Percentiles rank a stretch among this genome's conserved stretches.
phyloP scores from a whole-genome alignment of 2,113 vertebrate species.

The Monarcha castaneiventris region DNA sequence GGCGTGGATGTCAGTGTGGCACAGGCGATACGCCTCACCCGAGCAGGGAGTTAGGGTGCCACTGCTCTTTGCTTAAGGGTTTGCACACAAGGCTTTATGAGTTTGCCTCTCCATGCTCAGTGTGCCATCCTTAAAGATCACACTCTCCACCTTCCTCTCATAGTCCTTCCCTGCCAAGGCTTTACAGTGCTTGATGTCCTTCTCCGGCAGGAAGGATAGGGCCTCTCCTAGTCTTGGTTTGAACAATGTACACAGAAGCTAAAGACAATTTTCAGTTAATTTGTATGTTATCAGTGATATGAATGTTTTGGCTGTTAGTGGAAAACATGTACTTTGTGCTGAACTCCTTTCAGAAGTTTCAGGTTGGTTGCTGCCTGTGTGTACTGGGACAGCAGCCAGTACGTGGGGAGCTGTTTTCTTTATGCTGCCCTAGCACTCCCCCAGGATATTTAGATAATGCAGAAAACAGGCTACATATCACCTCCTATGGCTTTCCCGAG shows the following conservation, averaged over 20 bases:
- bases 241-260: not conserved
- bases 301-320: not conserved
- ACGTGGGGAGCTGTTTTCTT: not conserved
- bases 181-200: not conserved
- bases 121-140: not conserved
- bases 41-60: fast-evolving
- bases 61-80: not conserved
- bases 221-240: not conserved
- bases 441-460: not conserved
- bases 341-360: not conserved
- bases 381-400: not conserved
- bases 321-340: not conserved
- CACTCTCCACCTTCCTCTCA: not conserved
- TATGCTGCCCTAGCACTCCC: not conserved
- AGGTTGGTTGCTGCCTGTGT: not conserved
- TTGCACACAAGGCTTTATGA: not conserved
- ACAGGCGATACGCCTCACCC: fast-evolving
- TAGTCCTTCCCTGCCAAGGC: not conserved
- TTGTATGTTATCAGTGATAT: not conserved
- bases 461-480: not conserved
- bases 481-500: not conserved
- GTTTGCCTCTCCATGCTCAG: not conserved
- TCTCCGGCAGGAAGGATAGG: not conserved
- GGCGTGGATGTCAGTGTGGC: not conserved
- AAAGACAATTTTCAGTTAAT: not conserved